Evolutionary conservation across 2,888 invertebrate species (phyloP).

Genomic region (Andrena haemorrhoa): DNA sequence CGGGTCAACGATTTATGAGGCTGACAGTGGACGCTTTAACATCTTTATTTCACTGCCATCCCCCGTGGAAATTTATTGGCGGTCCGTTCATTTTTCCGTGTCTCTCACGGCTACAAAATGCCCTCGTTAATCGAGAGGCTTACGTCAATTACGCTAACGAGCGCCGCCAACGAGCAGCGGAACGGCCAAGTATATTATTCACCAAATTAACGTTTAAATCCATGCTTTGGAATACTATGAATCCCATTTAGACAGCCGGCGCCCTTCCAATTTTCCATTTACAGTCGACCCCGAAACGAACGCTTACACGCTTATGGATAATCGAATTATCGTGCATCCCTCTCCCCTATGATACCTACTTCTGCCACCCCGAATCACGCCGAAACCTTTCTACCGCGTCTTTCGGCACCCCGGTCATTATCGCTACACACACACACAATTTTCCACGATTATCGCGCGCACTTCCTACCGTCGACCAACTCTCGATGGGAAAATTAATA

Average conservation of each 20-base stretch:
- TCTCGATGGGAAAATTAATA: neutral
- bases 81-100: conserved; percentile 53
- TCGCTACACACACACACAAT: neutral
- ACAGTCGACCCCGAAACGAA: conserved; percentile 9
- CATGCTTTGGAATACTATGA: conserved; percentile 10
- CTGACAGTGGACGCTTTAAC: conserved; percentile 56
- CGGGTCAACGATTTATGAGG: conserved; percentile 55
- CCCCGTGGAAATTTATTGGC: conserved; percentile 53
- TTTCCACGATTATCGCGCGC: neutral
- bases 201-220: conserved; percentile 46
- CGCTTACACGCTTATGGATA: conserved; percentile 10
- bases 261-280: conserved; percentile 25
- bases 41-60: conserved; percentile 63
- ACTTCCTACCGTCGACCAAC: neutral
- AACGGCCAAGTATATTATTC: conserved; percentile 57
- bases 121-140: conserved; percentile 68
- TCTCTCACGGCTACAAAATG: conserved; percentile 50
- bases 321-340: conserved; percentile 5
- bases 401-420: neutral
- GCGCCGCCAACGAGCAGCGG: conserved; percentile 35
- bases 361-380: too few relatives aligned
- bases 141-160: conserved; percentile 70
- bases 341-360: neutral
- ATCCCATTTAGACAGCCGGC: conserved; percentile 18
- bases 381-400: neutral